These are phyloP conservation scores for Oscheius sp. DNA, from an alignment of 2,888 invertebrate genomes.

Conservation along the genomic window DNA sequence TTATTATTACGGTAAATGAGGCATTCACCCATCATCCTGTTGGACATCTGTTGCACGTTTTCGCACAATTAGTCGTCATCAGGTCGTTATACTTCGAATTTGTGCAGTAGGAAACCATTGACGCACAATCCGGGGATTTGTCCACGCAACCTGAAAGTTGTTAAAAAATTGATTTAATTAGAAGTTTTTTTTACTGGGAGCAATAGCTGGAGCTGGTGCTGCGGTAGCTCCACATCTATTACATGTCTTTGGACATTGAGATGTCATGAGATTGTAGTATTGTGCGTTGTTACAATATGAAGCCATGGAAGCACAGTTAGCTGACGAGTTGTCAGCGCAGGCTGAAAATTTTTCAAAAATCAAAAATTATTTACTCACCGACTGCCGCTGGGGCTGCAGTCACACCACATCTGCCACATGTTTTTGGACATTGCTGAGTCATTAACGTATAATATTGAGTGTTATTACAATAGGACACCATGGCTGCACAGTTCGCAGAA, in stretches of 20 bases:
- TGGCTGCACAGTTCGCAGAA: conserved; percentile 3
- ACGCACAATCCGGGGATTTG: too few species aligned
- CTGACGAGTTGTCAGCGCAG: background rate
- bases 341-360: too few species aligned
- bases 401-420: background rate
- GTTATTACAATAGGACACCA: conserved; percentile 1
- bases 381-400: background rate
- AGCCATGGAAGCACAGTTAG: background rate
- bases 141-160: too few species aligned
- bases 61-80: too few species aligned
- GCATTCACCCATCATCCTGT: too few species aligned
- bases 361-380: too few species aligned
- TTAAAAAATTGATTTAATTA: too few species aligned
- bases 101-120: too few species aligned
- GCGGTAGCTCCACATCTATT: background rate
- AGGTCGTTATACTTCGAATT: too few species aligned
- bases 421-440: conserved; percentile 7
- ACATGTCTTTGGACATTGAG: background rate
- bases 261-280: background rate
- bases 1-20: too few species aligned
- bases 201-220: background rate
- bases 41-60: too few species aligned
- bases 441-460: background rate
- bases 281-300: background rate
- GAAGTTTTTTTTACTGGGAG: too few species aligned